phyloP scores from a whole-genome alignment of 1,140 invertebrate genomes.

The Phortica variegata region DNA sequence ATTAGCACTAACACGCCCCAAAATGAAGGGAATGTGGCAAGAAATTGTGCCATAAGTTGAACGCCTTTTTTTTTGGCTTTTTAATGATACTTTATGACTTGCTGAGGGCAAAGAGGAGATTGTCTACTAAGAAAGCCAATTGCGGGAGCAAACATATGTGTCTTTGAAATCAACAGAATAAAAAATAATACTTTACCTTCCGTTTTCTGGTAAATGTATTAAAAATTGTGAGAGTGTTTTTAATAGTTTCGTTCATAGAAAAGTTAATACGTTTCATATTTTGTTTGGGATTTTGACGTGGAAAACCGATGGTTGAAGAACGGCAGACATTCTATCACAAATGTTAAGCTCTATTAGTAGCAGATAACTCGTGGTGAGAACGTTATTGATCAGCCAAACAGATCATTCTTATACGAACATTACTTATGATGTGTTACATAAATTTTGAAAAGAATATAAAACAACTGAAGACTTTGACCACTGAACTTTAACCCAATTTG shows the following conservation, averaged over 20 bases:
- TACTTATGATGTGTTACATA: too few relatives aligned
- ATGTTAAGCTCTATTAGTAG: too few relatives aligned
- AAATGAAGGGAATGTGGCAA: too few relatives aligned
- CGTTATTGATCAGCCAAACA: too few relatives aligned
- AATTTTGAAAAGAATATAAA: too few relatives aligned
- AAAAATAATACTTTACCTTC: neutral
- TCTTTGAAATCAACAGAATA: neutral
- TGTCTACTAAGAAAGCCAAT: neutral
- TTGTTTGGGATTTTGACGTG: slow-evolving; percentile 12
- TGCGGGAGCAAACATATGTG: neutral
- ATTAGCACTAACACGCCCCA: too few relatives aligned
- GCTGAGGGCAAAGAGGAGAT: neutral
- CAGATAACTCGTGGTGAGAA: too few relatives aligned
- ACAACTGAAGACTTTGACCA: slow-evolving; percentile 2
- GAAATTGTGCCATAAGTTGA: neutral
- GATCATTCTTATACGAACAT: too few relatives aligned
- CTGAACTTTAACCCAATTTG: slow-evolving; percentile 27
- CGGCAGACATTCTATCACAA: too few relatives aligned
- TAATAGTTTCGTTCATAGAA: slow-evolving; percentile 1
- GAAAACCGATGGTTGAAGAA: too few relatives aligned
- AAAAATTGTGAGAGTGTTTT: neutral
- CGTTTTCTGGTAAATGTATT: neutral
- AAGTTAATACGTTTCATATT: slow-evolving; percentile 11
- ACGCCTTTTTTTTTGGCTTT: neutral
- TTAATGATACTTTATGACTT: neutral